These are phyloP conservation scores for Sinodicranocentrus sp. DNA, from an alignment of 2,888 invertebrate species.

Conservation along the genomic window DNA sequence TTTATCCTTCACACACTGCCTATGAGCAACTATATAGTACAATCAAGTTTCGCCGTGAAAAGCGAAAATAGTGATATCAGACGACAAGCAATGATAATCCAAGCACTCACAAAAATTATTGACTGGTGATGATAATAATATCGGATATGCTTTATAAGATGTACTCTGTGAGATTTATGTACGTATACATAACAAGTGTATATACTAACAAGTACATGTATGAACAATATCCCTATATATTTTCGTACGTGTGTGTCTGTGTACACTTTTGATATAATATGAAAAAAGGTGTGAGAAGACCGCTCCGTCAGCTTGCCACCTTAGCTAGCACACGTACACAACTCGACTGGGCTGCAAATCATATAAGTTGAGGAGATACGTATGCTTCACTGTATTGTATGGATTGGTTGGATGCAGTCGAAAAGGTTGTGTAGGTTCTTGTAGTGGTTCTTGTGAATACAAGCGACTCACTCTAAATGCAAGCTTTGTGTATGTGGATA, in stretches of 20 bases:
- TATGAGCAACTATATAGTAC: too few species aligned
- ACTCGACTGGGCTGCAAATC: conserved; percentile 65
- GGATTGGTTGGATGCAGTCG: conserved; percentile 32
- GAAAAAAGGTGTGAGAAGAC: conserved; percentile 67
- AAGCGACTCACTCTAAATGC: conserved; percentile 36
- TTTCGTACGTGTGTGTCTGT: conserved; percentile 37
- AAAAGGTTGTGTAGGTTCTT: too few species aligned
- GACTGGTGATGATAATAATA: conserved; percentile 55
- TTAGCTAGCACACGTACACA: conserved; percentile 66
- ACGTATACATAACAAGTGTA: conserved; percentile 23
- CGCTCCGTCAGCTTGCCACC: conserved; percentile 66
- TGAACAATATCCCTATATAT: neutral
- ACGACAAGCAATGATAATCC: conserved; percentile 1
- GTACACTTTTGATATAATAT: conserved; percentile 1
- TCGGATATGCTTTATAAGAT: conserved; percentile 62
- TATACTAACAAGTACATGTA: neutral
- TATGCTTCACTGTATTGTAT: conserved; percentile 38
- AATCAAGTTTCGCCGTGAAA: neutral
- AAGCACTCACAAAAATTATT: conserved; percentile 41
- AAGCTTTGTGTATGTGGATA: conserved; percentile 20
- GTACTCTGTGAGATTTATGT: conserved; percentile 46
- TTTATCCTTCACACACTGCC: too few species aligned
- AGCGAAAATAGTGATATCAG: neutral
- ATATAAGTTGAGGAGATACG: conserved; percentile 66
- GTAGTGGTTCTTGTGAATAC: conserved; percentile 9